Evolutionary conservation across 2,888 invertebrate genomes (phyloP).

Genomic region (Frankliniella intonsa): DNA sequence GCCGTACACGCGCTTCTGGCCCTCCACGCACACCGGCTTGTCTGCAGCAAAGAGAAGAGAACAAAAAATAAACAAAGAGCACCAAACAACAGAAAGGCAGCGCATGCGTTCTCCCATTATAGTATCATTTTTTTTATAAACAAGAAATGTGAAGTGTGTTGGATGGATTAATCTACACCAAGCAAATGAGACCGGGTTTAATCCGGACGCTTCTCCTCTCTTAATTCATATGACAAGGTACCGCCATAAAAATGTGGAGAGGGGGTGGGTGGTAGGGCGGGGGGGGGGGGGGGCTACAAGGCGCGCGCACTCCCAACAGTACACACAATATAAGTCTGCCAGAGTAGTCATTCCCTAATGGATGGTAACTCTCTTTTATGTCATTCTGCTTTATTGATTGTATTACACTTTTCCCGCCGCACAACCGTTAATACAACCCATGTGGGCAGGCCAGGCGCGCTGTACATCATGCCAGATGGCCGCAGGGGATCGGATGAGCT

Average conservation of each 20-base stretch:
- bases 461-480: neutral
- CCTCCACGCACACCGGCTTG: slow-evolving; percentile 73
- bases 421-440: neutral
- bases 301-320: neutral
- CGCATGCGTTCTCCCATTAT: neutral
- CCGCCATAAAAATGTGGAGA: no score
- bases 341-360: no score
- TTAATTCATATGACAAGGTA: no score
- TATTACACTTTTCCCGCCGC: neutral
- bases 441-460: neutral
- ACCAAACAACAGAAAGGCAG: no score
- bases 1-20: slow-evolving; percentile 73
- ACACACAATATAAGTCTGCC: no score
- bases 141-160: neutral
- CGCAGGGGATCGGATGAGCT: neutral
- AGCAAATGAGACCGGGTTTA: neutral
- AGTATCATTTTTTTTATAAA: neutral
- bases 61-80: neutral
- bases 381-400: neutral
- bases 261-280: neutral
- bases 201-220: neutral
- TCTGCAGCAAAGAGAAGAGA: slow-evolving; percentile 53
- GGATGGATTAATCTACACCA: slow-evolving; percentile 13
- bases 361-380: no score
- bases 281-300: neutral